Evolutionary conservation across 2,888 invertebrate genomes (phyloP), one percentile per base, ranked within the genome.

Genomic region (Oligia strigilis): DNA sequence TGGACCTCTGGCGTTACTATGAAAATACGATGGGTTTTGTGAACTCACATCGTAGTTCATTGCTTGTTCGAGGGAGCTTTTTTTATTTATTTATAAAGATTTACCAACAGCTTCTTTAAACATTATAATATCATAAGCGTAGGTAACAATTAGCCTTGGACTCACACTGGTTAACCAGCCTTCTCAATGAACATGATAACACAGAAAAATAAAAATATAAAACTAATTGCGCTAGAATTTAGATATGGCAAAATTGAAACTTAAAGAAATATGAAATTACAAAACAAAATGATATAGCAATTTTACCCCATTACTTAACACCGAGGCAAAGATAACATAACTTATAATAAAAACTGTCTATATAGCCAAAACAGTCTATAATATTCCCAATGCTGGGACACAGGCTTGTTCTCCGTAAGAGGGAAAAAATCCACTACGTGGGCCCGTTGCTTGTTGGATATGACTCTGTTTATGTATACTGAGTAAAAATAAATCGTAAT

Each of bases 1-100:
- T 95, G 91, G 92, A 91, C 92, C 90, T 87, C 89, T 88, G 78
- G 77, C 46, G 82, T 80, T 82, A 88, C 91, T 85, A 88, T 84
- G 83, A 81, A 80, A 85, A 79, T 69, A 78, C 88, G 87, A 81
- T 81, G 58, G 46, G 49, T 80, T 78, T 72, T 78, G 70, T 43
- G 11, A 76, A 80, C 76, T 71, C 81, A 85, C 83, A 89, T 90
- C 78, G n/a, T 5, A 3, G 29, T 90, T 55, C 89, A 90, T 85
- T 85, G 87, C 90, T 75, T 13, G 77, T 43, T 81, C 4, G 29
- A 17, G 4, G 1, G 6, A 58, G 17, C 2, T 62, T n/a, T 46
- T 49, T 62, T 49, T 49, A 49, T 46, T 55, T 29, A 49, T 49
- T 49, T 19, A 29, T 29, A 19, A 52, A 29, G 2, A 4, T 36